These are phyloP conservation scores for Lithophane ornitopus DNA, from an alignment of 2,888 invertebrate species.

Conservation along the genomic window DNA sequence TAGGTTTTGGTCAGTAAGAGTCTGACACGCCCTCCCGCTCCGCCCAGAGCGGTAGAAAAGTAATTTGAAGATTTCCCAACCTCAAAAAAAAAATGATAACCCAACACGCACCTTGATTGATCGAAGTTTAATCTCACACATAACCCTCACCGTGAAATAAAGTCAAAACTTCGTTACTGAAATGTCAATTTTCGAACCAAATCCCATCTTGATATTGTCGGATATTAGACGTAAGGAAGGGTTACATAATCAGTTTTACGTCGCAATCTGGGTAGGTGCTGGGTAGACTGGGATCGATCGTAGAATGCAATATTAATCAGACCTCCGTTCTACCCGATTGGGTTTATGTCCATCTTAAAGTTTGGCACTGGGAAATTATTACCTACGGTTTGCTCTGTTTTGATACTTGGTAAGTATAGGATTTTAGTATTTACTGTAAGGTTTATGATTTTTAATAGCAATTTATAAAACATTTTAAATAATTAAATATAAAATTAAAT, in stretches of 20 bases:
- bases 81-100: too few species aligned
- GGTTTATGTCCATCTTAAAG: slow-evolving; percentile 42
- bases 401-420: background rate
- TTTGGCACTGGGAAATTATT: slow-evolving; percentile 26
- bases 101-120: slow-evolving; percentile 8
- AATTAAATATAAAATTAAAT: too few species aligned
- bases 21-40: too few species aligned
- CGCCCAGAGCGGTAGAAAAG: too few species aligned
- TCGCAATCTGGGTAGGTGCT: slow-evolving; percentile 55
- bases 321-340: slow-evolving; percentile 34
- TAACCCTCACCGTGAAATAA: slow-evolving; percentile 39
- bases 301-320: slow-evolving; percentile 73
- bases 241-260: slow-evolving; percentile 71
- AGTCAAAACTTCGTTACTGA: slow-evolving; percentile 55
- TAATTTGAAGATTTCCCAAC: too few species aligned
- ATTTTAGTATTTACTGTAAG: too few species aligned
- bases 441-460: too few species aligned
- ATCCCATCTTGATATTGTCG: slow-evolving; percentile 42
- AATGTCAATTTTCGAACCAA: slow-evolving; percentile 56
- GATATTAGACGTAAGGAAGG: slow-evolving; percentile 67
- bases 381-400: slow-evolving; percentile 9
- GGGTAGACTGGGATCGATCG: slow-evolving; percentile 59
- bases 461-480: too few species aligned
- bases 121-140: slow-evolving; percentile 29
- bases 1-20: too few species aligned